Evolutionary conservation across 2,888 invertebrate species (phyloP).

Genomic region (Coleophora flavipennella): DNA sequence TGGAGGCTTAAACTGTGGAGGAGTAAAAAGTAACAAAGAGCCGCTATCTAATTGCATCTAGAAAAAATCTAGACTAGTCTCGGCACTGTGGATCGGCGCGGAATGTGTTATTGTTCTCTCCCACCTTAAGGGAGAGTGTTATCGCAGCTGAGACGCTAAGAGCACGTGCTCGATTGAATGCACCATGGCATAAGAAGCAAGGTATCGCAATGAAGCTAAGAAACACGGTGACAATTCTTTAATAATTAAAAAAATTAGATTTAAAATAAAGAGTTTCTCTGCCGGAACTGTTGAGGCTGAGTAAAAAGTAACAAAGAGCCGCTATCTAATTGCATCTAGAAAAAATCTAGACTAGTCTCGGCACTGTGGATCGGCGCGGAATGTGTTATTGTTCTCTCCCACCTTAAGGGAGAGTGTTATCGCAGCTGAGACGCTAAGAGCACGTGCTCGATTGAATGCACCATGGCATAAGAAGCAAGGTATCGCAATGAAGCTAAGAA

Average conservation of each 20-base stretch:
- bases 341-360: conserved; percentile 31
- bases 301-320: conserved; percentile 41
- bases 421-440: conserved; percentile 36
- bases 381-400: conserved; percentile 37
- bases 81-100: conserved; percentile 28
- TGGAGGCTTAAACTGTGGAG: too few species aligned
- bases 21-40: conserved; percentile 42
- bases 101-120: conserved; percentile 38
- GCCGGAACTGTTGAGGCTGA: conserved; percentile 36
- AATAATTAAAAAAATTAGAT: too few species aligned
- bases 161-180: too few species aligned
- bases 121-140: conserved; percentile 30
- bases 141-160: conserved; percentile 40
- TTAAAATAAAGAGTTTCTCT: conserved; percentile 29
- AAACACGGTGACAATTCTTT: too few species aligned
- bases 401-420: conserved; percentile 34
- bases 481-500: too few species aligned
- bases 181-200: too few species aligned
- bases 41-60: conserved; percentile 45
- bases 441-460: too few species aligned
- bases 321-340: conserved; percentile 45
- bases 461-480: too few species aligned
- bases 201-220: too few species aligned
- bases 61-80: conserved; percentile 31
- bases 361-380: conserved; percentile 29